These are phyloP conservation scores for Hyposoter didymator DNA, from an alignment of 2,888 invertebrate genomes.

Conservation along the genomic window DNA sequence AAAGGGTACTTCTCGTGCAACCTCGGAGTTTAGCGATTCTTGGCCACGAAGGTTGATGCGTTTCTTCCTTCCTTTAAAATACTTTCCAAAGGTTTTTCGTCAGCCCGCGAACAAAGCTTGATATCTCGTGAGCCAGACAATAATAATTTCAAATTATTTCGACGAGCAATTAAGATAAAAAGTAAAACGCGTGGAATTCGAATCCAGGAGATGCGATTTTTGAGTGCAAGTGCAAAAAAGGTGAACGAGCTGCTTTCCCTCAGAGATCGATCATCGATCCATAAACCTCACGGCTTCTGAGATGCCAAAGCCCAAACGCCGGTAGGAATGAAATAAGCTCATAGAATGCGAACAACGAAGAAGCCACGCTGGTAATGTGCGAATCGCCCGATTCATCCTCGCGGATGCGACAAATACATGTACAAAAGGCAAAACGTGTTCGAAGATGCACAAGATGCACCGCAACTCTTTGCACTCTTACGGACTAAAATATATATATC, in stretches of 20 bases:
- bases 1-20: constrained; percentile 10
- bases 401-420: constrained; percentile 46
- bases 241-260: too few relatives aligned
- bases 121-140: not conserved
- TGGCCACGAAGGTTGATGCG: not conserved
- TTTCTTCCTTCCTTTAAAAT: not conserved
- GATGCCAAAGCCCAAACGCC: constrained; percentile 79
- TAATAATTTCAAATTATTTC: not conserved
- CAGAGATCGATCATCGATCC: constrained; percentile 78
- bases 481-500: not conserved
- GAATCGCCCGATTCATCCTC: constrained; percentile 47
- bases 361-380: constrained; percentile 66
- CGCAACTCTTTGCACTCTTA: constrained; percentile 35
- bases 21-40: not conserved
- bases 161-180: not conserved
- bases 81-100: not conserved
- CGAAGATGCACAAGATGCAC: constrained; percentile 53
- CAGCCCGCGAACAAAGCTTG: not conserved
- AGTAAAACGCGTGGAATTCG: too few relatives aligned
- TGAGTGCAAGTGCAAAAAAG: not conserved
- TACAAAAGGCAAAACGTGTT: constrained; percentile 2
- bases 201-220: too few relatives aligned
- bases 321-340: constrained; percentile 74
- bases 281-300: constrained; percentile 76
- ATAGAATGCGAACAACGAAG: constrained; percentile 47